These are phyloP conservation scores for Nomada hirtipes DNA, from an alignment of 2,888 invertebrate genomes.

Conservation along the genomic window DNA sequence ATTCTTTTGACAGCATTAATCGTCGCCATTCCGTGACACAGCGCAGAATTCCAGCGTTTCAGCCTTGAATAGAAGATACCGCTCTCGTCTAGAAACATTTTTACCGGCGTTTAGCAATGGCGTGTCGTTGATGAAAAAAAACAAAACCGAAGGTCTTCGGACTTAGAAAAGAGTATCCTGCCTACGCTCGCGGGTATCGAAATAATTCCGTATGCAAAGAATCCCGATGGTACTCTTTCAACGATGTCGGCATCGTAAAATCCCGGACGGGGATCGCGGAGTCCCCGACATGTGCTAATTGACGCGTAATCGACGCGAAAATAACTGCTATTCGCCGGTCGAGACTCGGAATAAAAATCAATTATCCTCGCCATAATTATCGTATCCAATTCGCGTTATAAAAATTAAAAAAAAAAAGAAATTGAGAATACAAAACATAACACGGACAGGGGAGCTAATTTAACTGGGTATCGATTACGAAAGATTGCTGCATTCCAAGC, in stretches of 20 bases:
- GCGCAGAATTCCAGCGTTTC: slow-evolving; percentile 31
- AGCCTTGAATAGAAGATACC: slow-evolving; percentile 41
- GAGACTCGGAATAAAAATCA: background rate
- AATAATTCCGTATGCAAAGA: slow-evolving; percentile 47
- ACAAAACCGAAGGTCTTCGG: slow-evolving; percentile 24
- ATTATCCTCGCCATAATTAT: slow-evolving; percentile 8
- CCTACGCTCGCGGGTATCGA: background rate
- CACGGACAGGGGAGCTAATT: too few relatives aligned
- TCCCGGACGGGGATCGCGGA: slow-evolving; percentile 2
- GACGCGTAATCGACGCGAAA: slow-evolving; percentile 23
- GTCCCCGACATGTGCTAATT: slow-evolving; percentile 42
- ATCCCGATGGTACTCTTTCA: background rate
- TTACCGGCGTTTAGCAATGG: slow-evolving; percentile 18
- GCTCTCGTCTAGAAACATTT: slow-evolving; percentile 18
- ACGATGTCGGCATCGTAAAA: slow-evolving; percentile 11
- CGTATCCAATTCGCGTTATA: background rate
- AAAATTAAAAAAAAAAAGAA: too few relatives aligned
- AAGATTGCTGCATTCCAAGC: too few relatives aligned
- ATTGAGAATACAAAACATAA: too few relatives aligned
- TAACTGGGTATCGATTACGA: too few relatives aligned
- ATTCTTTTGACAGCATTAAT: slow-evolving; percentile 37
- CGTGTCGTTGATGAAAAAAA: background rate
- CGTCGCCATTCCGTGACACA: slow-evolving; percentile 12
- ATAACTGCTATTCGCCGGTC: background rate
- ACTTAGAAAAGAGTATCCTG: background rate